Conservation (phyloP, 2,888 invertebrate genomes). For the Homarus gammarus region DNA sequence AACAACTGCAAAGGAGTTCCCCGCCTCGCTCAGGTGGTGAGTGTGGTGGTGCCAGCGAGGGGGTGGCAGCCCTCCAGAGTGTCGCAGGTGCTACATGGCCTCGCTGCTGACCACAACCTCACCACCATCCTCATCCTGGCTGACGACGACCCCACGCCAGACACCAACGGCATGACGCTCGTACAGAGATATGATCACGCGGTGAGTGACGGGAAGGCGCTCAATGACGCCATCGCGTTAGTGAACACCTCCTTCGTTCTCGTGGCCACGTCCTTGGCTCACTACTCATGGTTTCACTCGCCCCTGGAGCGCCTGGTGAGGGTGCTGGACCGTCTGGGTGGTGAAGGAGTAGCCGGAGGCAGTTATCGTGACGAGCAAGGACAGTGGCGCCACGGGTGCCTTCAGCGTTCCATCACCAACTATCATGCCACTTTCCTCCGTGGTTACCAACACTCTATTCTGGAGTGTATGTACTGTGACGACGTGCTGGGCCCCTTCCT, state of each 20-base stretch:
- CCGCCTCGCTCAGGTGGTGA: background rate
- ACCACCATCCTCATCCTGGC: background rate
- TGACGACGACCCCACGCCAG: background rate
- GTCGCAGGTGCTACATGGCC: constrained; percentile 5
- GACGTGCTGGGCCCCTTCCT: constrained; percentile 78
- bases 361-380: constrained; percentile 74
- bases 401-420: constrained; percentile 77
- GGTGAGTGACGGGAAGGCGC: constrained; percentile 12
- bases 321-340: constrained; percentile 28
- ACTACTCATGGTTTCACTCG: constrained; percentile 15
- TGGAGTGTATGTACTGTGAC: constrained; percentile 78
- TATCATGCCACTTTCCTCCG: constrained; percentile 77
- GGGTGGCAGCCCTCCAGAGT: background rate
- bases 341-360: constrained; percentile 45
- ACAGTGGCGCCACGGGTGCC: constrained; percentile 78
- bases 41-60: constrained; percentile 31
- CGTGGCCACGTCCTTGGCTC: constrained; percentile 7
- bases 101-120: background rate
- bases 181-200: background rate
- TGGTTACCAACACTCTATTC: constrained; percentile 78
- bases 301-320: constrained; percentile 30
- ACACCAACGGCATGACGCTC: background rate
- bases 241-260: constrained; percentile 31
- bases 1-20: background rate
- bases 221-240: constrained; percentile 6